Evolutionary conservation across 2,113 vertebrate genomes (phyloP), one percentile per base, ranked within the genome.

Genomic region (Cisticola juncidis): DNA sequence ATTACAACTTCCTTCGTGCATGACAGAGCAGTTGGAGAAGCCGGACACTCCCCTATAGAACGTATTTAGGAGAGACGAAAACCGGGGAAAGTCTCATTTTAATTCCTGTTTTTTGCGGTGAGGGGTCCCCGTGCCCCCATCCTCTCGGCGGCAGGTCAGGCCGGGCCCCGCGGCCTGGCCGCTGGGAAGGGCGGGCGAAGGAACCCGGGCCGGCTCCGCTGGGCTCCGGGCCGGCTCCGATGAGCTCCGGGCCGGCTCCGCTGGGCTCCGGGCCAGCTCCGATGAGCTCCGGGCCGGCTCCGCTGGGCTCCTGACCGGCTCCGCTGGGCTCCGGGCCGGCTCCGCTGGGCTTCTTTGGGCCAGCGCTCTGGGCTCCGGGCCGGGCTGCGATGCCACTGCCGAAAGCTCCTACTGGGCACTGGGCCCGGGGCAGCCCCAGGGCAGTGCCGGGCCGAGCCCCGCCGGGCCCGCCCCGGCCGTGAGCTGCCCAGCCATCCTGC

Each of bases 391-490:
- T 38, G 38, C 38, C 9, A 38, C 38, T 38, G 38, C 38, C 38
- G 38, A 38, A 38, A 38, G 38, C 38, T 38, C 38, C 38, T 38
- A 38, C n/a, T n/a, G 38, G 38, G 38, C 38, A 38, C 38, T 38
- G 38, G 38, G 44, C 26, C 16, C 10, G 2, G 22, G 3, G 5
- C 50, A 54, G 28, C 36, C 36, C 36, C 69, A 24, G 48, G 0
- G 3, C 69, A 54, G 21, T 5, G 36, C 48, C 8, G 2, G 48
- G 21, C 48, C 4, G 1, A 40, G 35, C n/a, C 57, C 36, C 26
- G 3, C 4, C 18, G 2, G 2, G 33, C 21, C n/a, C 1, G 2
- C n/a, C 38, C 9, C 1, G 2, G 9, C 44, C 5, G 0, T 2
- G 9, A 14, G 26, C n/a, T 12, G 2, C 44, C 4, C 2, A 76